Conservation (phyloP, 1,140 invertebrate species). For the Chrysoperla carnea region DNA sequence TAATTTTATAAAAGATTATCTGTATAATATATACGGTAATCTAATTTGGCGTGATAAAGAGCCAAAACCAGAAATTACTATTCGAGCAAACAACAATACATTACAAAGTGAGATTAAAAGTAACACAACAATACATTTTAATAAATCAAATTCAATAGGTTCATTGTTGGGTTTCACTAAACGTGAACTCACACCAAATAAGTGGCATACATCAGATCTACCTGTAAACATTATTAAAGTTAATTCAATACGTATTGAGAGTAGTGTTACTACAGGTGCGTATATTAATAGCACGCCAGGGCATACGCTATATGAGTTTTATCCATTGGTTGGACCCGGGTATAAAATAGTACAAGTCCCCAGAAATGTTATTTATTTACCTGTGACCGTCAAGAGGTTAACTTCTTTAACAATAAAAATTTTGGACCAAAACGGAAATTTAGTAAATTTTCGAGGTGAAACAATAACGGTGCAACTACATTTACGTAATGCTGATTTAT, state of each 20-base stretch:
- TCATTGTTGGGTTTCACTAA: conserved; percentile 7
- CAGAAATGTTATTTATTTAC: conserved; percentile 17
- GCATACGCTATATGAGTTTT: conserved; percentile 17
- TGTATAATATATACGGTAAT: neutral
- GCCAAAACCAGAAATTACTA: neutral
- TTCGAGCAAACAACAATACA: conserved; percentile 8
- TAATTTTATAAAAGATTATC: neutral
- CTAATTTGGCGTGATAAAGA: neutral
- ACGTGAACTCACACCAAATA: conserved; percentile 4
- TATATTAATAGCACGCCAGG: conserved; percentile 11
- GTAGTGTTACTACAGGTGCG: no score
- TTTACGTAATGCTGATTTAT: neutral
- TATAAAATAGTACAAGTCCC: conserved; percentile 16
- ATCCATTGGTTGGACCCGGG: conserved; percentile 8
- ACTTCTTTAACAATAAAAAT: conserved; percentile 9
- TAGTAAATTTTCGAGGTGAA: conserved; percentile 12
- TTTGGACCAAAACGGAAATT: conserved; percentile 12
- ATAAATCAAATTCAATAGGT: conserved; percentile 6
- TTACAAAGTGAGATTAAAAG: conserved; percentile 6
- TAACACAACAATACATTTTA: conserved; percentile 8
- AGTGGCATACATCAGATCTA: no score
- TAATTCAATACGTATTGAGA: no score
- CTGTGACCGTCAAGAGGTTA: conserved; percentile 10
- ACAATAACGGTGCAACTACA: conserved; percentile 11
- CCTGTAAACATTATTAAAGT: no score